phyloP scores from a whole-genome alignment of 2,797 vertebrate genomes.

The Limnodromus scolopaceus region DNA sequence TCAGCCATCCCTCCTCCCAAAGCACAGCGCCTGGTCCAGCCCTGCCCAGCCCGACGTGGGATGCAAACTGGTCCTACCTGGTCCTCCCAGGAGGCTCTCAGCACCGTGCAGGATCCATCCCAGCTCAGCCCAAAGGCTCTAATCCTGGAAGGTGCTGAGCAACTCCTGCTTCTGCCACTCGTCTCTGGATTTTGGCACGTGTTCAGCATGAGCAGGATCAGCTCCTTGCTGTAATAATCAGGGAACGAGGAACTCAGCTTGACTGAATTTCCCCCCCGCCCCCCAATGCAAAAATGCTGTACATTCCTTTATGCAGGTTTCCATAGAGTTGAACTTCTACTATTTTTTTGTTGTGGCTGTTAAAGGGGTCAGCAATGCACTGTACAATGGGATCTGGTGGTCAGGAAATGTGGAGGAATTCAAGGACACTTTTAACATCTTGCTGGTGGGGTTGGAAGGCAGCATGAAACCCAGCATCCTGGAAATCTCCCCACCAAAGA shows the following conservation, averaged over 20 bases:
- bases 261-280: slow-evolving; percentile 17
- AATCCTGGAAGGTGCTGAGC: slow-evolving; percentile 51
- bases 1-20: background rate
- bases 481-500: slow-evolving; percentile 26
- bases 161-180: background rate
- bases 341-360: slow-evolving; percentile 54
- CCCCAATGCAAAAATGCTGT: slow-evolving; percentile 70
- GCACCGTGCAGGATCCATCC: background rate
- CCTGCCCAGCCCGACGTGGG: background rate
- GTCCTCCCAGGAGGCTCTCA: background rate
- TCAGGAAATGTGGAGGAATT: slow-evolving; percentile 68
- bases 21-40: background rate
- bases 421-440: slow-evolving; percentile 61
- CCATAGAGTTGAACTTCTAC: slow-evolving; percentile 75
- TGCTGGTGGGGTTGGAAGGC: slow-evolving; percentile 28
- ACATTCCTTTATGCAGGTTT: slow-evolving; percentile 77
- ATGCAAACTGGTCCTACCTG: background rate
- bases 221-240: slow-evolving; percentile 30
- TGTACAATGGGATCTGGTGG: slow-evolving; percentile 58
- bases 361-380: slow-evolving; percentile 74
- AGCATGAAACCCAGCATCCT: background rate
- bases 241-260: slow-evolving; percentile 42
- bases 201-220: slow-evolving; percentile 27
- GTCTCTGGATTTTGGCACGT: slow-evolving; percentile 3
- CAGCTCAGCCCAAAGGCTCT: background rate